Evolutionary conservation across 92 coral and sea anemone species (phyloP).

Genomic region (Actinostola sp.): DNA sequence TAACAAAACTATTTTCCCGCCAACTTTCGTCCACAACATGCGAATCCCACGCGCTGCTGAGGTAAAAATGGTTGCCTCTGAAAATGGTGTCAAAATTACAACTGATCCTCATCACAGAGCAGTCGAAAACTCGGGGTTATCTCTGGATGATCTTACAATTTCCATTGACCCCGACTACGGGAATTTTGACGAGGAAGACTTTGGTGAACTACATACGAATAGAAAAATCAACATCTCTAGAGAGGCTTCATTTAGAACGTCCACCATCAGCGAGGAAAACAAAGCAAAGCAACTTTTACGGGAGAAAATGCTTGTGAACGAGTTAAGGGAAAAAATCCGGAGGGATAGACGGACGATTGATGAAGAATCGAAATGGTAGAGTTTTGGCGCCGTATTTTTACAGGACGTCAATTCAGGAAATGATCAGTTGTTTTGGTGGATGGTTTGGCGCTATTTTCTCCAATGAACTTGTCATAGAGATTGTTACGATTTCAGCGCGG

Average conservation of each 20-base stretch:
- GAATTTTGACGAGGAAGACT: conserved; percentile 22
- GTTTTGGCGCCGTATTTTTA: too few relatives aligned
- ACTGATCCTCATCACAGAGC: conserved; percentile 7
- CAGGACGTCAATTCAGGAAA: not conserved
- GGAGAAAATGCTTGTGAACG: conserved; percentile 77
- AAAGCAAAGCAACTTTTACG: conserved; percentile 57
- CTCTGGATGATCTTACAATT: conserved; percentile 11
- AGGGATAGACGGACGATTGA: conserved; percentile 37
- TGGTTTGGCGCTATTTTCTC: too few relatives aligned
- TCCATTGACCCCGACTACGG: not conserved
- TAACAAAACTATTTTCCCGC: conserved; percentile 26
- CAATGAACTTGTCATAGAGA: too few relatives aligned
- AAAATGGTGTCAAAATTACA: not conserved
- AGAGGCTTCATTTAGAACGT: conserved; percentile 67
- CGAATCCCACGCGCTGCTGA: conserved; percentile 85
- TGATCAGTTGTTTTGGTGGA: too few relatives aligned
- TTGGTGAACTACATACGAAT: conserved; percentile 6
- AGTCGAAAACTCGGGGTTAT: conserved; percentile 5
- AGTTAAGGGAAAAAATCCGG: conserved; percentile 62
- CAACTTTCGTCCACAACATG: conserved; percentile 68
- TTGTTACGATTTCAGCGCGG: too few relatives aligned
- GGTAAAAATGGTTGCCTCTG: conserved; percentile 66
- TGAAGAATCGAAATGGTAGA: conserved; percentile 19
- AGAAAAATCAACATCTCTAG: conserved; percentile 51
- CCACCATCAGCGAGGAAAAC: conserved; percentile 65